Evolutionary conservation across 2,797 vertebrate genomes (phyloP).

Genomic region (Lacerta bilineata): DNA sequence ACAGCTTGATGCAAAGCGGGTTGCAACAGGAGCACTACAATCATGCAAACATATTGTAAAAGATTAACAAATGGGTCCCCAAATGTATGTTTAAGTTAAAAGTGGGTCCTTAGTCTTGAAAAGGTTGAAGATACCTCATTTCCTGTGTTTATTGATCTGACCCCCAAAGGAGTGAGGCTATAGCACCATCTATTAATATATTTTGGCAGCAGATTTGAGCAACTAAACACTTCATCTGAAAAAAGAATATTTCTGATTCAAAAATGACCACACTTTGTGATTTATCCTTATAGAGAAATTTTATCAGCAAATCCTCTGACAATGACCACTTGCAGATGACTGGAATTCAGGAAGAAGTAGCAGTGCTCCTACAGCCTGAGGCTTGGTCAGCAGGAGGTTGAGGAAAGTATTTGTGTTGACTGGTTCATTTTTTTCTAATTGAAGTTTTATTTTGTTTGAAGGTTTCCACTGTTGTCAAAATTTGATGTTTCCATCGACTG

Average conservation of each 20-base stretch:
- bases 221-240: background rate
- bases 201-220: background rate
- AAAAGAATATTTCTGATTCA: background rate
- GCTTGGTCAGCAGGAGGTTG: background rate
- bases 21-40: too few relatives aligned
- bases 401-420: slow-evolving; percentile 36
- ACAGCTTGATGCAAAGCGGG: too few relatives aligned
- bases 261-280: background rate
- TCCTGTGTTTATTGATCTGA: too few relatives aligned
- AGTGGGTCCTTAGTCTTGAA: too few relatives aligned
- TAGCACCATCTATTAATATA: background rate
- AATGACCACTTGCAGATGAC: background rate
- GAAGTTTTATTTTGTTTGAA: slow-evolving; percentile 47
- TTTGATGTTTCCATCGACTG: slow-evolving; percentile 31
- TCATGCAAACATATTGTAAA: too few relatives aligned
- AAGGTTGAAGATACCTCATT: too few relatives aligned
- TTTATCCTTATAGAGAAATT: slow-evolving; percentile 28
- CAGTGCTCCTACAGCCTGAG: background rate
- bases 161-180: too few relatives aligned
- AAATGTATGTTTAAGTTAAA: too few relatives aligned
- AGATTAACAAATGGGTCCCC: too few relatives aligned
- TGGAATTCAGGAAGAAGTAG: slow-evolving; percentile 41
- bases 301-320: slow-evolving; percentile 12
- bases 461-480: slow-evolving; percentile 30
- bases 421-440: slow-evolving; percentile 49